These are phyloP conservation scores for Melieria picta DNA, from an alignment of 2,888 invertebrate genomes.

Conservation along the genomic window DNA sequence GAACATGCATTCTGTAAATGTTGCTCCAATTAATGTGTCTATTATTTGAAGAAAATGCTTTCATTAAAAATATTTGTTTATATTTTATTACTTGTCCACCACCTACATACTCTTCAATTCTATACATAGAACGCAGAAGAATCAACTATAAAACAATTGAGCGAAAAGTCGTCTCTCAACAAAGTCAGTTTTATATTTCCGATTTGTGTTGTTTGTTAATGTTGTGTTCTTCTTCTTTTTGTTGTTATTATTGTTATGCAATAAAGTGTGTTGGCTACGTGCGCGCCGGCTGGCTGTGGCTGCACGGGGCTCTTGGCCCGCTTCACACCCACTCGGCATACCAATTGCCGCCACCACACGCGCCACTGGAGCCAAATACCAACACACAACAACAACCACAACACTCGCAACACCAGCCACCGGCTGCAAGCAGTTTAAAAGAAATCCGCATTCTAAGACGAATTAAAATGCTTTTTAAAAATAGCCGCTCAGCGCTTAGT, in stretches of 20 bases:
- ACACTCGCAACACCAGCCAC: not conserved
- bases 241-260: too few relatives aligned
- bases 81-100: too few relatives aligned
- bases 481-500: not conserved
- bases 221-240: too few relatives aligned
- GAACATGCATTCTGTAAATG: too few relatives aligned
- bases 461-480: not conserved
- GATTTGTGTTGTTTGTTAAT: not conserved
- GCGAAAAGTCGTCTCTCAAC: not conserved
- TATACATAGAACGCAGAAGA: too few relatives aligned
- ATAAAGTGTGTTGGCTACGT: not conserved
- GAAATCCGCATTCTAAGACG: conserved; percentile 20
- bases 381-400: not conserved
- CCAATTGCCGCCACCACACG: not conserved
- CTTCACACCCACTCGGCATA: conserved; percentile 18
- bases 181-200: not conserved
- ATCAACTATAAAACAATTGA: not conserved
- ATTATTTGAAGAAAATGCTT: too few relatives aligned
- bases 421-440: not conserved
- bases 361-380: not conserved
- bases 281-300: not conserved
- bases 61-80: too few relatives aligned
- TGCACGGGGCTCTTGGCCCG: not conserved
- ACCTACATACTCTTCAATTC: too few relatives aligned
- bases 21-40: too few relatives aligned